These are phyloP conservation scores for Myanophis thanlyinensis DNA, from an alignment of 2,113 vertebrate species.

Conservation along the genomic window DNA sequence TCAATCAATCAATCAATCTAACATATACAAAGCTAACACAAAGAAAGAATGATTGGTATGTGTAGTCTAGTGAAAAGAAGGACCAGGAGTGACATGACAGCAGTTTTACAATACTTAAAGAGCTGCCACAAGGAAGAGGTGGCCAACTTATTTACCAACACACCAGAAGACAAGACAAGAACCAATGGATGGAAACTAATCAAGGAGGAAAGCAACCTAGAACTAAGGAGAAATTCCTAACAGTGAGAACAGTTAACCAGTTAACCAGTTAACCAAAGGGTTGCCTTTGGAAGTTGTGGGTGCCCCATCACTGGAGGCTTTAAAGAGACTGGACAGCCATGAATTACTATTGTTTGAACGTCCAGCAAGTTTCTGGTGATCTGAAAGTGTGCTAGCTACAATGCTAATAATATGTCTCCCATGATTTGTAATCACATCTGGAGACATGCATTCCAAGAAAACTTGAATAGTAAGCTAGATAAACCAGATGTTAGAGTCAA, in stretches of 20 bases:
- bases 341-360: neutral
- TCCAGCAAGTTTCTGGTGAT: neutral
- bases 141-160: neutral
- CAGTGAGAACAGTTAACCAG: neutral
- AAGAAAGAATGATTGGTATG: neutral
- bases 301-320: neutral
- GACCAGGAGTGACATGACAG: neutral
- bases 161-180: neutral
- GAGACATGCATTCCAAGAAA: neutral
- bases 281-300: neutral
- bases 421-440: neutral
- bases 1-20: too few species aligned
- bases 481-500: neutral
- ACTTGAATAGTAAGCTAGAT: neutral
- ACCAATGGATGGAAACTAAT: neutral
- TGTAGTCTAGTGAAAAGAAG: neutral
- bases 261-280: neutral
- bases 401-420: neutral
- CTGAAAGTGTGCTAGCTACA: neutral
- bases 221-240: neutral
- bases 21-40: neutral
- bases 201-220: neutral
- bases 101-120: neutral
- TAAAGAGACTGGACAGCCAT: too few species aligned
- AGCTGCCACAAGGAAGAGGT: neutral